phyloP scores from a whole-genome alignment of 2,113 vertebrate species.

The Vanacampus margaritifer region DNA sequence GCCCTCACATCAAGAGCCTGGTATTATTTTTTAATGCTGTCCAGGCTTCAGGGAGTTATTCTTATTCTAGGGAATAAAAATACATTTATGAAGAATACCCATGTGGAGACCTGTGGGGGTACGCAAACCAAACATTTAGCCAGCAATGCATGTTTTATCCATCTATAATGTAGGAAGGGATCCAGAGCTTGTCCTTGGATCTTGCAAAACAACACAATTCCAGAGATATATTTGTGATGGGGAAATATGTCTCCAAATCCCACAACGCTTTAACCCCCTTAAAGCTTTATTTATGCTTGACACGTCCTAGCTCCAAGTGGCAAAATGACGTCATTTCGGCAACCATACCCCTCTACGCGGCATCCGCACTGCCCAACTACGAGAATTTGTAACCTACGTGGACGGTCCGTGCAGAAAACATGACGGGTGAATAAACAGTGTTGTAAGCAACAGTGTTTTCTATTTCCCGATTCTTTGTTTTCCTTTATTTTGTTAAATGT shows the following conservation, averaged over 20 bases:
- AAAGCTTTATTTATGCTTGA: too few species aligned
- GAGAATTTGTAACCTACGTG: too few species aligned
- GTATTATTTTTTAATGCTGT: conserved; percentile 23
- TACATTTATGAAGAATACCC: neutral
- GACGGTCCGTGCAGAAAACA: too few species aligned
- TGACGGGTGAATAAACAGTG: too few species aligned
- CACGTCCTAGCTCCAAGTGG: too few species aligned
- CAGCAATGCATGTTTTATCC: neutral
- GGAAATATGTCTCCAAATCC: neutral
- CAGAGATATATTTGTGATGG: neutral
- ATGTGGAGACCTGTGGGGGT: neutral
- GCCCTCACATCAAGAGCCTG: conserved; percentile 13
- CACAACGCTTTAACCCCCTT: too few species aligned
- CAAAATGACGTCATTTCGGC: too few species aligned
- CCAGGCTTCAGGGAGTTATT: conserved; percentile 10
- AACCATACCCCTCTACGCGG: too few species aligned
- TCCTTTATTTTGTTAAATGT: too few species aligned
- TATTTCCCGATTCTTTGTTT: too few species aligned
- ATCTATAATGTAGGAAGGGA: neutral
- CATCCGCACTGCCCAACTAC: too few species aligned
- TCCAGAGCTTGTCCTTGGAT: neutral
- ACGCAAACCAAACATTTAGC: neutral
- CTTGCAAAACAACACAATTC: neutral
- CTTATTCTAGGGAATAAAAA: conserved; percentile 14
- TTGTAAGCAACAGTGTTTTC: too few species aligned